Base-by-base conservation (phyloP, 1,140 invertebrate species). In the Cardiocondyla obscurior region DNA sequence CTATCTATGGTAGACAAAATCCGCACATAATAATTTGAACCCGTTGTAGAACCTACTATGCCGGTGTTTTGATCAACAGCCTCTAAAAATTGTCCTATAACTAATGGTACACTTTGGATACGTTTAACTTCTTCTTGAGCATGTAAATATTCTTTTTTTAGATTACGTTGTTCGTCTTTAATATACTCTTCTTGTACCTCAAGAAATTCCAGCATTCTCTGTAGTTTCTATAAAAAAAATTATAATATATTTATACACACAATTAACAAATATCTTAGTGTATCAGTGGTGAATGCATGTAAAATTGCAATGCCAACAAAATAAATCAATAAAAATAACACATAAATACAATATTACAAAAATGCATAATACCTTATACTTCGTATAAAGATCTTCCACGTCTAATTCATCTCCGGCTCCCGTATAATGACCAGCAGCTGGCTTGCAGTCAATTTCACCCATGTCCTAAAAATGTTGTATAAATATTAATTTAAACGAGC, bases 151-250 rank as follows among this genome's bases (percentile, higher is more conserved):
- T 99, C 99, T 89, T 99, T 99, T 90, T 99, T 99, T 44, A 99
- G 94, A 94, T 99, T 99, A 60, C 98, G 96, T 92, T 99, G 98
- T 93, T 99, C 99, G 96, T 99, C 98, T 94, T 99, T 99, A 60
- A 99, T 99, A 90, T 99, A 99, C 90, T 99, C 98, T 94, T 99
- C 99, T 95, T 99, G 99, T 16, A 99, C 99, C 93, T 99, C 97
- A 3, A 99, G 94, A 94, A 99, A 99, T 93, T 99, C 98, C n/a
- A 99, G 93, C 93, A 99, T 98, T 85, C 97, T 95, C 94, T 99
- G 97, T 2, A 99, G 94, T 96, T 99, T 99, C 97, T 99, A 87
- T 36, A 94, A 64, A 73, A 12, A 81, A 81, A 84, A 85, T 74
- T 42, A 76, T 64, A 81, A 10, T 12, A 77, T 58, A 49, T 22